Conservation (phyloP, 1,140 invertebrate species). For the Phymastichus coffea region DNA sequence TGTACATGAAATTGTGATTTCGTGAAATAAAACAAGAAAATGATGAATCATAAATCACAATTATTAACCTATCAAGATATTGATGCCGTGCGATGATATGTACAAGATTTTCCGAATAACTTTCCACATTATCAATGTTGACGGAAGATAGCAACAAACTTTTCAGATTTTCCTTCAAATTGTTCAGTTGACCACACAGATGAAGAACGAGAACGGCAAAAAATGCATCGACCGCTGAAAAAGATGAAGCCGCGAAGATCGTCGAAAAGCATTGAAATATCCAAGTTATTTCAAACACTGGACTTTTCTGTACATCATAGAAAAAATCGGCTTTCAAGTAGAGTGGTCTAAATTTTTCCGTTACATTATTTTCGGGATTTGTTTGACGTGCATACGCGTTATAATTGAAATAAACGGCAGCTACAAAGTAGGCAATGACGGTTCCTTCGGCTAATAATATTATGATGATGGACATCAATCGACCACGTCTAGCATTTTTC, state of each 20-base stretch:
- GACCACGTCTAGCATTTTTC: slow-evolving; percentile 10
- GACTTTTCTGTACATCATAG: slow-evolving; percentile 48
- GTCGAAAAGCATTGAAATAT: slow-evolving; percentile 48
- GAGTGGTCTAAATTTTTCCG: slow-evolving; percentile 1
- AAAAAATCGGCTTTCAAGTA: slow-evolving; percentile 36
- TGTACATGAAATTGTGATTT: not conserved
- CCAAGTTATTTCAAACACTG: slow-evolving; percentile 54
- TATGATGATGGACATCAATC: slow-evolving; percentile 25
- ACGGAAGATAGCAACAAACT: not conserved
- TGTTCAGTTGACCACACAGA: slow-evolving; percentile 51
- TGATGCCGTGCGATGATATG: slow-evolving; percentile 26
- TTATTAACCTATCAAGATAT: slow-evolving; percentile 31
- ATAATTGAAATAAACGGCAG: not conserved
- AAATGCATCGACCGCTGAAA: slow-evolving; percentile 54
- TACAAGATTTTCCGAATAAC: not conserved
- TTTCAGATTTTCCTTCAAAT: not conserved
- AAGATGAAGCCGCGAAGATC: slow-evolving; percentile 43
- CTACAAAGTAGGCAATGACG: not conserved
- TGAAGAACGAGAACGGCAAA: slow-evolving; percentile 55
- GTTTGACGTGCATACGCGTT: not conserved
- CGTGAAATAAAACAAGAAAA: not conserved
- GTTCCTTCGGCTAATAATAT: slow-evolving; percentile 7
- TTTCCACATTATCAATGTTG: not conserved
- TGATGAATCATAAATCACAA: not conserved
- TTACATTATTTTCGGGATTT: not conserved